phyloP scores from a whole-genome alignment of 2,113 vertebrate genomes.

The Ophthalmolycus amberensis region DNA sequence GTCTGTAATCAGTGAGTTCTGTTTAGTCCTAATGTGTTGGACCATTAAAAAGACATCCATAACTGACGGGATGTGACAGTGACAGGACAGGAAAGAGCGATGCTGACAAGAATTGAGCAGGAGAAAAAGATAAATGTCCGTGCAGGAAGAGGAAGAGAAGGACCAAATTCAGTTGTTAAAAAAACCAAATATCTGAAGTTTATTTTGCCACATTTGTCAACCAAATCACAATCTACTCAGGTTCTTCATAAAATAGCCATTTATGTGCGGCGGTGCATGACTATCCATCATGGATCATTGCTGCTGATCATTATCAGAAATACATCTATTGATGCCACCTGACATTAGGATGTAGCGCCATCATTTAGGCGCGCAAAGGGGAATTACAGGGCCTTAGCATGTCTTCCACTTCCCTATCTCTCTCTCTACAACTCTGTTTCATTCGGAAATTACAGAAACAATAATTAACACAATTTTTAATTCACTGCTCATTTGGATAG shows the following conservation, averaged over 20 bases:
- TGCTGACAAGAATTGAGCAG: not conserved
- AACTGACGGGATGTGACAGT: constrained; percentile 41
- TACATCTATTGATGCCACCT: constrained; percentile 22
- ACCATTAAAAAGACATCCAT: constrained; percentile 62
- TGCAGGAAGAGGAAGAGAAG: not conserved
- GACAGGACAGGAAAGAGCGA: constrained; percentile 36
- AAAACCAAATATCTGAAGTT: not conserved
- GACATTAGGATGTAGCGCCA: not conserved
- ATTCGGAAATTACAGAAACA: constrained; percentile 31
- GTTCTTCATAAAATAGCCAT: constrained; percentile 6
- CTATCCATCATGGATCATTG: constrained; percentile 24
- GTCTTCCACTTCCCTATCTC: not conserved
- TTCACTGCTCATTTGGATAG: constrained; percentile 33
- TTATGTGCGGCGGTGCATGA: not conserved
- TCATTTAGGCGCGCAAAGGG: not conserved
- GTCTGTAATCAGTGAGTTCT: constrained; percentile 46
- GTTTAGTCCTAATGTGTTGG: constrained; percentile 55
- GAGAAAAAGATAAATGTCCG: constrained; percentile 6
- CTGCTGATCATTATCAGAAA: constrained; percentile 34
- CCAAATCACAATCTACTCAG: constrained; percentile 5
- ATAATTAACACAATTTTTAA: constrained; percentile 35
- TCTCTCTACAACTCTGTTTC: constrained; percentile 1
- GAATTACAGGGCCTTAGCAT: not conserved
- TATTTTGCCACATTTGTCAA: not conserved
- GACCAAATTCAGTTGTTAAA: not conserved